Conservation (phyloP, 1,140 invertebrate species). For the Carposina sasakii region DNA sequence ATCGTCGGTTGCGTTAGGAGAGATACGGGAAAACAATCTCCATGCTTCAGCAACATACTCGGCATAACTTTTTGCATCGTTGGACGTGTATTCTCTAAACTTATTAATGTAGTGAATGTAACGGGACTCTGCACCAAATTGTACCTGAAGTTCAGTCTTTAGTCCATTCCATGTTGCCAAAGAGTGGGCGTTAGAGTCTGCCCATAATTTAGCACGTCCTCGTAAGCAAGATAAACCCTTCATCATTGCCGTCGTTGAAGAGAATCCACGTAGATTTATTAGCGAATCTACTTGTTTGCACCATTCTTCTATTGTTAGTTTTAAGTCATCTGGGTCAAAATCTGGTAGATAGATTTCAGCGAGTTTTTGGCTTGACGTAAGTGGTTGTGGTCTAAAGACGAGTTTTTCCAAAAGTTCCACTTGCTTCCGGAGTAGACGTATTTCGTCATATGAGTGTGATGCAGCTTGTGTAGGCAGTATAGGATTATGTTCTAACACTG, state of each 20-base stretch:
- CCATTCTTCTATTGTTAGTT: slow-evolving; percentile 4
- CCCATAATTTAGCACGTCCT: slow-evolving; percentile 3
- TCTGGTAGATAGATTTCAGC: slow-evolving; percentile 6
- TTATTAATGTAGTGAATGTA: slow-evolving; percentile 6
- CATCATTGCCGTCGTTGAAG: slow-evolving; percentile 1
- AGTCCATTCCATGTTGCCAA: background rate
- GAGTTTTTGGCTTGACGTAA: background rate
- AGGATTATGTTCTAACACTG: too few species aligned
- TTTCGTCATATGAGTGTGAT: too few species aligned
- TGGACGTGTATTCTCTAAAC: slow-evolving; percentile 9
- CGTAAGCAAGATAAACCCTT: slow-evolving; percentile 7
- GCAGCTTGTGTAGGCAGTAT: too few species aligned
- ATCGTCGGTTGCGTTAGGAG: slow-evolving; percentile 6
- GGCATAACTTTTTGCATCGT: slow-evolving; percentile 8
- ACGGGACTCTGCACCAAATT: slow-evolving; percentile 4
- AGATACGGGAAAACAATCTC: slow-evolving; percentile 6
- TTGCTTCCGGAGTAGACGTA: background rate
- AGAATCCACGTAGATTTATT: slow-evolving; percentile 1
- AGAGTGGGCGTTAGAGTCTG: slow-evolving; percentile 1
- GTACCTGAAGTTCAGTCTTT: background rate
- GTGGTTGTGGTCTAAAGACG: background rate
- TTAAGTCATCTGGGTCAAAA: slow-evolving; percentile 4
- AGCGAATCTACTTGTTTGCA: slow-evolving; percentile 9
- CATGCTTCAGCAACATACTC: slow-evolving; percentile 6
- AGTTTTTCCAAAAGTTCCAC: slow-evolving; percentile 7